phyloP scores from a whole-genome alignment of 1,140 invertebrate species.

The Melitaea cinxia region DNA sequence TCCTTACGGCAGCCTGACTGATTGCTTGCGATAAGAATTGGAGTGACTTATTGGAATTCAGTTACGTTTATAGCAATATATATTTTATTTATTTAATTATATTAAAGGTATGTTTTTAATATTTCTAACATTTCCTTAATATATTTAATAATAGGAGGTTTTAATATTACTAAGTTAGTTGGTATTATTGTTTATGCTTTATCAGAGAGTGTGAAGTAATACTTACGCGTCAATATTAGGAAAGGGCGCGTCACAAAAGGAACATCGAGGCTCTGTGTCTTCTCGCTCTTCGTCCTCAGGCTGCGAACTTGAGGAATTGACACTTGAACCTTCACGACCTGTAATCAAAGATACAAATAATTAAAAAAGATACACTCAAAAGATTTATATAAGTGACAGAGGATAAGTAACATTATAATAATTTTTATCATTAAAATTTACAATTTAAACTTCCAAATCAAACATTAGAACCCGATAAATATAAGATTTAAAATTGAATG shows the following conservation, averaged over 20 bases:
- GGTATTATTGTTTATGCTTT: too few species aligned
- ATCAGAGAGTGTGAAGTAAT: not conserved
- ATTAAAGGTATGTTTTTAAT: not conserved
- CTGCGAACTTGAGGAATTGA: slow-evolving; percentile 45
- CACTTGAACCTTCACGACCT: slow-evolving; percentile 58
- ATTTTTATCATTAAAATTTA: too few species aligned
- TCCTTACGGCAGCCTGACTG: slow-evolving; percentile 42
- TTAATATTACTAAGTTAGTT: too few species aligned
- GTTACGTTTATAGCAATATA: not conserved
- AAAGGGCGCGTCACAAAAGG: slow-evolving; percentile 69
- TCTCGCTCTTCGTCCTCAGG: slow-evolving; percentile 70
- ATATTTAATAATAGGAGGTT: too few species aligned
- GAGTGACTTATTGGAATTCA: slow-evolving; percentile 46
- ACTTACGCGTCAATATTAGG: slow-evolving; percentile 76
- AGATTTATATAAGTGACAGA: too few species aligned
- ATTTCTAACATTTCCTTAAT: not conserved
- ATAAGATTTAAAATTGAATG: too few species aligned
- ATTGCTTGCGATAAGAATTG: slow-evolving; percentile 41
- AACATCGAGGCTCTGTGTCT: slow-evolving; percentile 67
- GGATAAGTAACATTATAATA: too few species aligned
- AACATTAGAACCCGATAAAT: too few species aligned
- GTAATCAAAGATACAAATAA: slow-evolving; percentile 34
- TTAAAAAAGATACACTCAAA: too few species aligned
- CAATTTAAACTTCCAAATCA: too few species aligned
- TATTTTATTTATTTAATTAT: not conserved